Base-by-base conservation (phyloP, 2,113 vertebrate genomes). In the Notothenia rossii region DNA sequence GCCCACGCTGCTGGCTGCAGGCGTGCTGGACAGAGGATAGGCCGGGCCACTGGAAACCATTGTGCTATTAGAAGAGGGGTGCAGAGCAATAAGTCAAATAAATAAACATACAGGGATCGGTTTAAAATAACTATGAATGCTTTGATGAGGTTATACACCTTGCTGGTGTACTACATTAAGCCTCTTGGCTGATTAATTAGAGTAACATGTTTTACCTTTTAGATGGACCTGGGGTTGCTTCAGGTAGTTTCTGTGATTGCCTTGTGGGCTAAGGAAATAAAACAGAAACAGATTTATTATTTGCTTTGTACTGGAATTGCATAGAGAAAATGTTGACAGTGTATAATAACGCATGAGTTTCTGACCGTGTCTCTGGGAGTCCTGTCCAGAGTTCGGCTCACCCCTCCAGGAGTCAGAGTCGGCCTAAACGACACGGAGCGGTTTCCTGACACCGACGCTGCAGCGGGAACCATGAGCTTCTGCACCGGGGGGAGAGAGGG, bases 391-490 rank as follows among this genome's bases (percentile, higher is more conserved):
- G 88, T 79, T 91, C 92, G 86, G 94, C 86, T 94, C 72, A 92
- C 79, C 83, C 94, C 92, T 83, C 95, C 91, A 33, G 97, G 94
- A 65, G 95, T 96, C 62, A 99, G 90, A 75, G 97, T 98, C 0
- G 98, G 97, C 89, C 96, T 97, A 92, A 98, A 97, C 91, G 97
- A 98, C 40, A 96, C 92, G 0, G 95, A 95, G 67, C 95, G 94
- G 92, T 94, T 96, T 86, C 89, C 75, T 72, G 96, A 92, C 76
- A 96, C 88, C 15, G 95, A 90, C 73, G 95, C 82, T 62, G 92
- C 82, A 81, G 95, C 90, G 67, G 98, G 97, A 74, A 96, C 96
- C 89, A 97, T 81, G 4, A 98, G 93, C 88, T 95, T 98, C 94
- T 97, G 96, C 70, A 97, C 96, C 15, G 98, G 98, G 40, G 98